A percentile compares a stretch with the other conserved stretches of the same genome.
These are phyloP conservation scores for Cheilosia vernalis DNA, from an alignment of 2,888 invertebrate species.

Conservation along the genomic window DNA sequence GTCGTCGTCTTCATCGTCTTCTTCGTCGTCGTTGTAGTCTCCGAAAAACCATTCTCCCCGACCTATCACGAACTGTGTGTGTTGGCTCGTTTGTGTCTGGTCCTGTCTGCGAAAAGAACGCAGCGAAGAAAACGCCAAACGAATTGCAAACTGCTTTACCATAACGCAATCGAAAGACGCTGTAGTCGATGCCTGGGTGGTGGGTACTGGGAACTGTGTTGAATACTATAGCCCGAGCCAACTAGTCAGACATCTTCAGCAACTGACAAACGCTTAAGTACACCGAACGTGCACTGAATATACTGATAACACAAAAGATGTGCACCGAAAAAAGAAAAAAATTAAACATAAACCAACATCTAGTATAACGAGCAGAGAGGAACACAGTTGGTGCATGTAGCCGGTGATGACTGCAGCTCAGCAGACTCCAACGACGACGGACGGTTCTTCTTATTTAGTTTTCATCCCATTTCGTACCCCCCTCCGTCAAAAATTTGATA, in stretches of 20 bases:
- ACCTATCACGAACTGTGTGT: slow-evolving; percentile 63
- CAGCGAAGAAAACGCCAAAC: slow-evolving; percentile 44
- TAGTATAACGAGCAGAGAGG: slow-evolving; percentile 49
- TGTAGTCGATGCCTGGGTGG: neutral
- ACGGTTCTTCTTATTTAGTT: slow-evolving; percentile 40
- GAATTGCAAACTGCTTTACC: slow-evolving; percentile 63
- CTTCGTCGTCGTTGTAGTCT: slow-evolving; percentile 8
- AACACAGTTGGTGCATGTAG: slow-evolving; percentile 66
- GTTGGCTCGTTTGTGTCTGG: slow-evolving; percentile 55
- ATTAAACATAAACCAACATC: neutral
- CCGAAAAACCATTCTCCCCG: slow-evolving; percentile 22
- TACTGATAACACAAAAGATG: slow-evolving; percentile 64
- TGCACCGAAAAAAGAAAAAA: neutral
- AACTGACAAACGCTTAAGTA: slow-evolving; percentile 73
- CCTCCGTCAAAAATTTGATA: slow-evolving; percentile 53
- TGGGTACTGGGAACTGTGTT: neutral
- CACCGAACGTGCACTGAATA: slow-evolving; percentile 71
- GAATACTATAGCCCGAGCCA: slow-evolving; percentile 10
- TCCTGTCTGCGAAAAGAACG: slow-evolving; percentile 29
- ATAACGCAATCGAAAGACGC: slow-evolving; percentile 57
- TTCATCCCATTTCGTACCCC: neutral
- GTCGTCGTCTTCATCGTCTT: slow-evolving; percentile 1
- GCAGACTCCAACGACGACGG: neutral
- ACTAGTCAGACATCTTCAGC: slow-evolving; percentile 64
- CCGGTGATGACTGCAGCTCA: slow-evolving; percentile 62